Evolutionary conservation across 2,888 invertebrate genomes (phyloP), one percentile per base, ranked within the genome.

Genomic region (Liodrosophila aerea): DNA sequence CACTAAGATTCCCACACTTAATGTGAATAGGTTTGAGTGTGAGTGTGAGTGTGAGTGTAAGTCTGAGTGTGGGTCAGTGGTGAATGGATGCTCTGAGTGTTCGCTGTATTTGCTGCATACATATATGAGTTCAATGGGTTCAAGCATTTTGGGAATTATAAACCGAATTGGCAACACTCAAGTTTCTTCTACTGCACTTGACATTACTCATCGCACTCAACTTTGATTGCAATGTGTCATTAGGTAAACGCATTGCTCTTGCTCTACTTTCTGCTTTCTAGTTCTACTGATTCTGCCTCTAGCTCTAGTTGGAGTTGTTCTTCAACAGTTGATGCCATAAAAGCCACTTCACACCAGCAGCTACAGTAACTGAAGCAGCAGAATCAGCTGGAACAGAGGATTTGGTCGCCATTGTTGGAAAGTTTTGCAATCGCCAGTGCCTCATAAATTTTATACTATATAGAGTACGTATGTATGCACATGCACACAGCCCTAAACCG

Each of bases 351-450:
- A n/a, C 13, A 41, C 9, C 11, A 18, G 22, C 18, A 39, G 16
- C 49, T 16, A 2, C 39, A n/a, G 9, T 11, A 43, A 7, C 12
- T 27, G 18, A 11, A 31, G 36, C 13, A 15, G 40, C 41, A 37
- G 58, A 41, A 41, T 45, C 62, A 37, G 54, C 52, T 52, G 72
- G 46, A 62, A 58, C 72, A 61, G 50, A 78, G 85, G 83, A 64
- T 78, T 85, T 83, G 83, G 81, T 76, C 83, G 80, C 81, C 83
- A 76, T 85, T 85, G 81, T 76, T 62, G 50, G 62, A 83, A 84
- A 85, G 81, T 83, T 85, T 85, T 64, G 81, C 81, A 81, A 80
- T 80, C 80, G 80, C 85, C 80, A 80, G 85, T 76, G 85, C 66
- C 85, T 70, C 83, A 73, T 85, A 80, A 78, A 80, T 83, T 64